Percentiles rank a stretch among this genome's conserved stretches.
Conservation (phyloP, 2,888 invertebrate genomes). For the Ophion costatus region DNA sequence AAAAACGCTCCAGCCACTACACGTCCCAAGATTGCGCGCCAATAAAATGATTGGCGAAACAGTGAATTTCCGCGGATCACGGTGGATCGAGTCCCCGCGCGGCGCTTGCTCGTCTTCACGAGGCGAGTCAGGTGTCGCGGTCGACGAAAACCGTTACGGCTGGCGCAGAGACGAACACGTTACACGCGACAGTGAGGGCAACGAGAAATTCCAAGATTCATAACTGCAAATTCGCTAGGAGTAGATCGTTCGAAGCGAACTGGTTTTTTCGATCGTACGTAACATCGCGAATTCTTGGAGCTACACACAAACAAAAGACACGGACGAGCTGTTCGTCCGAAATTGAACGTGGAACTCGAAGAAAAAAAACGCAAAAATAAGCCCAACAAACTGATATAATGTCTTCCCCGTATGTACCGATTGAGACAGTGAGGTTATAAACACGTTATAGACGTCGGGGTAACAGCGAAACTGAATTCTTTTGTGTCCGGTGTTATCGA, state of each 20-base stretch:
- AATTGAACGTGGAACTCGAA: neutral
- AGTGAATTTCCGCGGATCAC: conserved; percentile 15
- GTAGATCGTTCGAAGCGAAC: conserved; percentile 2
- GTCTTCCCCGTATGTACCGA: neutral
- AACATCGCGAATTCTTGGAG: neutral
- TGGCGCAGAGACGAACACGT: conserved; percentile 65
- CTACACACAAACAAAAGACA: neutral
- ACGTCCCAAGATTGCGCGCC: neutral
- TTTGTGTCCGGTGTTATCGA: neutral
- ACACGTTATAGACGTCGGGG: neutral
- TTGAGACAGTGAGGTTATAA: neutral
- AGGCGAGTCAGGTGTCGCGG: conserved; percentile 67
- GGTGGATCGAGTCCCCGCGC: neutral
- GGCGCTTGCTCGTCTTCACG: conserved; percentile 39
- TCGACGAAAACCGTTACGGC: conserved; percentile 74
- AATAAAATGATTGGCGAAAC: conserved; percentile 20
- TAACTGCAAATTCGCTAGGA: conserved; percentile 56
- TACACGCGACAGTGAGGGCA: conserved; percentile 28
- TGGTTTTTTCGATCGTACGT: neutral
- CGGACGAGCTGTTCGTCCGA: neutral
- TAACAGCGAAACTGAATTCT: neutral
- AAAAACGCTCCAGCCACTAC: neutral
- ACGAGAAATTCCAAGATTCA: conserved; percentile 34
- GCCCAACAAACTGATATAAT: too few relatives aligned
- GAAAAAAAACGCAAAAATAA: neutral